Conservation (phyloP, 2,888 invertebrate genomes). For the Eupithecia tripunctaria region DNA sequence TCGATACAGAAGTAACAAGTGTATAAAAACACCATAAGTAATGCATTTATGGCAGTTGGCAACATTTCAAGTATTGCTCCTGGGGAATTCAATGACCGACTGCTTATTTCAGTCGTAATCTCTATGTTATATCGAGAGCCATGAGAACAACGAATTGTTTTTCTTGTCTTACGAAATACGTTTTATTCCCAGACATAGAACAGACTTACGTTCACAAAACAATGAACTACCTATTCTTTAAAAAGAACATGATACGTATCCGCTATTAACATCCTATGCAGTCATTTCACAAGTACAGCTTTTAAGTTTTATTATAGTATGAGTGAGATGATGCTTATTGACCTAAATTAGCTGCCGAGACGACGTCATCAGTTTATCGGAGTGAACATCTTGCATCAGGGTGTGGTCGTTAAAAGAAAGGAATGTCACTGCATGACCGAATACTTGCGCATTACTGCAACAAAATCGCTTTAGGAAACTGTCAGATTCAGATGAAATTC, state of each 20-base stretch:
- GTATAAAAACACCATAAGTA: constrained; percentile 39
- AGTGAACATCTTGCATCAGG: constrained; percentile 63
- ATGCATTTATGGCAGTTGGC: constrained; percentile 52
- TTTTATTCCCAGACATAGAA: constrained; percentile 18
- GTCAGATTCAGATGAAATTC: neutral
- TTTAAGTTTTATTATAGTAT: constrained; percentile 69
- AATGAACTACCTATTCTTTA: constrained; percentile 19
- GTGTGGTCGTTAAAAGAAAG: constrained; percentile 62
- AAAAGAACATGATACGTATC: neutral
- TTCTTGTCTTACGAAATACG: constrained; percentile 9
- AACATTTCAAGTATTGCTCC: constrained; percentile 50
- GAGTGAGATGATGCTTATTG: constrained; percentile 63
- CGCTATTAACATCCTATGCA: neutral
- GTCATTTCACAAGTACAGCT: constrained; percentile 36
- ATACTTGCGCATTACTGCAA: neutral
- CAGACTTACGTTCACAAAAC: constrained; percentile 11
- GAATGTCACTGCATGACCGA: neutral
- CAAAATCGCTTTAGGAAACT: neutral
- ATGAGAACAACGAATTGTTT: constrained; percentile 18
- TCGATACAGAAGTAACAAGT: constrained; percentile 31
- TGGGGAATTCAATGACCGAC: constrained; percentile 47
- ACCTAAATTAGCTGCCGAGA: constrained; percentile 71
- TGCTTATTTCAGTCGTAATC: constrained; percentile 46
- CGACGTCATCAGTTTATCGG: constrained; percentile 69
- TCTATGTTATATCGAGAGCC: constrained; percentile 34